Base-by-base conservation (phyloP, 2,113 vertebrate genomes). In the Gallinago jamesoni region DNA sequence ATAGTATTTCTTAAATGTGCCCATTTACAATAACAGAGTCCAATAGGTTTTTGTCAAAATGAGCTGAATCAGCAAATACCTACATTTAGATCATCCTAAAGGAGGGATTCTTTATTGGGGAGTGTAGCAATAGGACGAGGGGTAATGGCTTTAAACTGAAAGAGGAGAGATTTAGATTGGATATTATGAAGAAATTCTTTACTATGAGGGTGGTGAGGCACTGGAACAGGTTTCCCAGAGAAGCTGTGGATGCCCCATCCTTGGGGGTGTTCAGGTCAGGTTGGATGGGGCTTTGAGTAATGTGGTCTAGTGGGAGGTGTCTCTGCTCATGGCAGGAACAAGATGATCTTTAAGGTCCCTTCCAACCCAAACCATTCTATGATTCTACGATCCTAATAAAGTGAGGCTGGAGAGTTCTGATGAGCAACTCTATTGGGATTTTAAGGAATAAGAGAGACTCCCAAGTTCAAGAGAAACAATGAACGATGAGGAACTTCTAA, bases 21-120 rank as follows among this genome's bases (percentile, higher is more conserved):
- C 72, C 35, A 28, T 60, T 84, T 79, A 63, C 41, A 90, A 24
- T 77, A 93, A 90, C 28, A 43, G 3, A 20, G 28, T 31, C 60
- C 63, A 79, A 92, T 94, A 84, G 43, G 68, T 64, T 91, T 84
- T 78, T 84, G 80, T 92, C 47, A 75, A 70, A 95, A 92, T 39
- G 17, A 95, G 73, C 64, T 84, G 73, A 43, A 90, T 94, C 89
- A 94, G 91, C 91, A 92, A 94, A 92, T 87, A 59, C 52, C 66
- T 70, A 72, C 64, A 92, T 84, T 80, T n/a, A 84, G n/a, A 81
- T 68, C 63, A 87, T 17, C 43, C 64, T 33, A 23, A 31, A 66
- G 63, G 39, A 66, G 14, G 13, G 20, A 45, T 43, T 21, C 28
- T 43, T 22, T 45, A 31, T 23, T 20, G 31, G 30, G 41, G 28